Evolutionary conservation across 2,888 invertebrate species (phyloP).

Genomic region (Lithophane semibrunnea): DNA sequence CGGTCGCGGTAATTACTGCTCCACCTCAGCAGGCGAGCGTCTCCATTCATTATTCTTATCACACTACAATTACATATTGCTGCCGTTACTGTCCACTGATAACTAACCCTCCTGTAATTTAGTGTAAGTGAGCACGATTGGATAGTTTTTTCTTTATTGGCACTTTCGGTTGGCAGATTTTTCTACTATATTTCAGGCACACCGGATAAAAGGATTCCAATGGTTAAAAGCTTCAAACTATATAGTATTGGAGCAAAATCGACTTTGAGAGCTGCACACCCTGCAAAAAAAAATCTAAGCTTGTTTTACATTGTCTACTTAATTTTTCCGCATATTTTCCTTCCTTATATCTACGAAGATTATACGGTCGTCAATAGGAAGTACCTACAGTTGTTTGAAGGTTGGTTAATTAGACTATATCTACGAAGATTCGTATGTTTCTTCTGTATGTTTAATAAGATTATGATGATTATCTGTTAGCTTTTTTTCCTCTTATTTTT

Average conservation of each 20-base stretch:
- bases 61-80: conserved; percentile 71
- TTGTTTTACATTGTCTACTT: background rate
- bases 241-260: conserved; percentile 1
- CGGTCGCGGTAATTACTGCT: conserved; percentile 73
- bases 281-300: background rate
- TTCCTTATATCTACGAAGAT: background rate
- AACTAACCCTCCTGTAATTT: conserved; percentile 64
- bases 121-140: conserved; percentile 45
- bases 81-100: conserved; percentile 64
- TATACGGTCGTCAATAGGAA: background rate
- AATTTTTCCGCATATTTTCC: conserved; percentile 7
- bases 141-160: conserved; percentile 46
- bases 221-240: conserved; percentile 2
- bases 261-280: background rate
- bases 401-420: background rate
- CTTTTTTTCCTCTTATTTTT: background rate
- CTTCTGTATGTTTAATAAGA: background rate
- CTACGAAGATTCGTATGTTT: background rate
- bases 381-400: background rate
- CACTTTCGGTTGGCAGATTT: conserved; percentile 27
- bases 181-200: conserved; percentile 13
- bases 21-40: conserved; percentile 64
- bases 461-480: background rate
- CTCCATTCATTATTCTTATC: conserved; percentile 71
- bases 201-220: background rate